These are phyloP conservation scores for Lophochroa leadbeateri DNA, from an alignment of 2,113 vertebrate species.

Conservation along the genomic window DNA sequence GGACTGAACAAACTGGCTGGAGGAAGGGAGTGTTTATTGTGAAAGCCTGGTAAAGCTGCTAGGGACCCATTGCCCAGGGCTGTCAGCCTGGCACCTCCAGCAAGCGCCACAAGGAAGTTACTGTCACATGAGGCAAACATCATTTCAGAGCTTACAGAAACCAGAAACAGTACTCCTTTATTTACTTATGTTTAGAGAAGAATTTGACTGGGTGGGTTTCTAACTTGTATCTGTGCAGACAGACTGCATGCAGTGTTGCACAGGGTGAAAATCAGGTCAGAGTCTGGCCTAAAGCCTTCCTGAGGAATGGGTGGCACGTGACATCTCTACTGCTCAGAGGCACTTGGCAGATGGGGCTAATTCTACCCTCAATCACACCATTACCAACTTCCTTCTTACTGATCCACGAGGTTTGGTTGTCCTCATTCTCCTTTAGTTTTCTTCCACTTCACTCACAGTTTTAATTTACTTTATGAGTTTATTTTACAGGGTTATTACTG, in stretches of 20 bases:
- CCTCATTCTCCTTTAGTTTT: not conserved
- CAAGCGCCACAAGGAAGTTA: not conserved
- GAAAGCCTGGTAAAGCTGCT: not conserved
- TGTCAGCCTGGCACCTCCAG: not conserved
- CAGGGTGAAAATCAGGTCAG: slow-evolving; percentile 30
- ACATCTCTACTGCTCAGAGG: not conserved
- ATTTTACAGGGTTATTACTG: not conserved
- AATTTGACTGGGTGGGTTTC: not conserved
- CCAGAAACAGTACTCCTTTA: not conserved
- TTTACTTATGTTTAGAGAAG: not conserved
- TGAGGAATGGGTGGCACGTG: not conserved
- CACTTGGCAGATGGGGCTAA: not conserved
- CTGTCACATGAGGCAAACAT: not conserved
- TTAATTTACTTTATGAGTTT: not conserved
- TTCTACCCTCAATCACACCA: not conserved
- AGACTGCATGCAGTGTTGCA: not conserved
- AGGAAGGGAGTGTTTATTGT: not conserved
- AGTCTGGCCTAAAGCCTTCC: slow-evolving; percentile 5
- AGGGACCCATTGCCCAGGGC: not conserved
- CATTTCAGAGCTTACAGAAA: not conserved
- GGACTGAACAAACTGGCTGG: not conserved
- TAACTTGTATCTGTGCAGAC: not conserved
- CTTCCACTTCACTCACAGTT: not conserved
- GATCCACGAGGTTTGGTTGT: not conserved
- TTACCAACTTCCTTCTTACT: not conserved